Base-by-base conservation (phyloP, 2,888 invertebrate genomes). In the Lobophora halterata region DNA sequence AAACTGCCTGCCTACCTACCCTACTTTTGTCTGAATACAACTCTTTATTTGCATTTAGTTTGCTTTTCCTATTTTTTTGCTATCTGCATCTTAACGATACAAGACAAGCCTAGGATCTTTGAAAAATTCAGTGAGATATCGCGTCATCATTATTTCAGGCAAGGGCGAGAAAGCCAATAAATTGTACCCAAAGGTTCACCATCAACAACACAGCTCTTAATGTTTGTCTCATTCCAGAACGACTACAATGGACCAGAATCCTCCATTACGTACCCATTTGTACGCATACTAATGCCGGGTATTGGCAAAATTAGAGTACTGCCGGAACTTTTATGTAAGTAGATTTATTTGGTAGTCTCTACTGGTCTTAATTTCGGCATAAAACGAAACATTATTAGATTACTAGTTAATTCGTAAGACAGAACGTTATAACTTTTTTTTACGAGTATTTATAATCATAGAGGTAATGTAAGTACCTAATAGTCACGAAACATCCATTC, bases 141-240 rank as follows among this genome's bases (percentile, higher is more conserved):
- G 25, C 26, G 33, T 26, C 31, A 9, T 20, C 31, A 32, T 43
- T 33, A 43, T 37, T 31, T 41, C 25, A 25, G 37, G 23, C 31
- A 42, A 43, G 25, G 36, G 42, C 33, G 29, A 29, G 37, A 25
- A 43, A 37, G 17, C 29, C 42, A 37, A 43, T 33, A 37, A 43
- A 43, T 43, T 21, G 40, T 14, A 12, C 33, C 25, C 23, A 18
- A 38, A 26, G 30, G 40, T 44, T 39, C 26, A 42, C 49, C 46
- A 48, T 42, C 47, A 49, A 39, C 36, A 30, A 46, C 44, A 46
- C 42, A 40, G 30, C 54, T 45, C 52, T 49, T 44, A 44, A 48
- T 49, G 48, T 49, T 36, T 32, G 48, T 39, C 45, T 50, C 46
- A 39, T 44, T 38, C 32, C 32, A 40, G 39, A 35, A 37, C 44